Base-by-base conservation (phyloP, 1,140 invertebrate genomes). In the Glomeris maerens region DNA sequence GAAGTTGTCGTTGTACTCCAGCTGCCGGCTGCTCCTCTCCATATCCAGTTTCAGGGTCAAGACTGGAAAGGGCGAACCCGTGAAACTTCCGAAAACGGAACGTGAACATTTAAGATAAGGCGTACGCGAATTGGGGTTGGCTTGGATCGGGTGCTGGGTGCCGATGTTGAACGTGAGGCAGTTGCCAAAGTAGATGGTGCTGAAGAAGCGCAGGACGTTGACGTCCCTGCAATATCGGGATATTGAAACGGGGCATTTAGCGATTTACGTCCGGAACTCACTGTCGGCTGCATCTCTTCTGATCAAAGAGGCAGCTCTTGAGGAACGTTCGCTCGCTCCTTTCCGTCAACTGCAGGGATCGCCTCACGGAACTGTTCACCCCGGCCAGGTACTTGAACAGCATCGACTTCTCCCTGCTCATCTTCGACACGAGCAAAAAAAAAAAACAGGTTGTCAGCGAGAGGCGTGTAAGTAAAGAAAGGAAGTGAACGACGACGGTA, bases 1-100 rank as follows among this genome's bases (percentile, higher is more conserved):
- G 17, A 7, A 42, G 17, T 42, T 42, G 40, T 42, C 40, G 25
- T 42, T 42, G 17, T 25, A 42, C 4, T 42, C 40, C 40, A 42
- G 17, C 5, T 25, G 5, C 5, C 40, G 5, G 40, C 40, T 42
- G 5, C 20, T 10, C 25, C 17, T 5, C 20, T 42, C 40, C 5
- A 21, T 42, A 21, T 10, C 10, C 20, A 42, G 10, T 42, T 21
- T 42, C 40, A 42, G 10, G 4, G 40, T 7, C 17, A 42, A 42
- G 25, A 7, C 40, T 42, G 17, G 5, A 4, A 5, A 10, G n/a
- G n/a, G n/a, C n/a, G n/a, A n/a, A n/a, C n/a, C n/a, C n/a, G n/a
- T n/a, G n/a, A n/a, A n/a, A n/a, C n/a, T n/a, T n/a, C n/a, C n/a
- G n/a, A n/a, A n/a, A n/a, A n/a, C n/a, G n/a, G n/a, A n/a, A n/a